Percentiles rank a stretch among this genome's conserved stretches.
Evolutionary conservation across 2,113 vertebrate genomes (phyloP).

Genomic region (Oxyruncus cristatus): DNA sequence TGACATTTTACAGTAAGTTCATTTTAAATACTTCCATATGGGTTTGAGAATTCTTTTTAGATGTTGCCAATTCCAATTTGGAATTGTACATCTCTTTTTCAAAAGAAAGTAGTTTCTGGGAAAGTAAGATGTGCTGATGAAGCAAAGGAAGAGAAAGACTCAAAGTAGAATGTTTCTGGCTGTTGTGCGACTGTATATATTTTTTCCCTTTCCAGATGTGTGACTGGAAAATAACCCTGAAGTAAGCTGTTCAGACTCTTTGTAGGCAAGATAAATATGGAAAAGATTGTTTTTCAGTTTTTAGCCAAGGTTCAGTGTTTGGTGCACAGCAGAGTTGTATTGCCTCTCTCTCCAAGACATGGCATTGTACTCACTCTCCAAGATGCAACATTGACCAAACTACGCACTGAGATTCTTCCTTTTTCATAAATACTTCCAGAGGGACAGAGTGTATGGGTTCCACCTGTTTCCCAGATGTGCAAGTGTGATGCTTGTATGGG

Average conservation of each 20-base stretch:
- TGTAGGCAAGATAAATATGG: background rate
- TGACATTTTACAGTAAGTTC: slow-evolving; percentile 91
- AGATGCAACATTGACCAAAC: background rate
- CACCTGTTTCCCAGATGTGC: background rate
- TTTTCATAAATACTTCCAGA: background rate
- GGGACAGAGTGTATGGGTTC: background rate
- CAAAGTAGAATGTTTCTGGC: background rate
- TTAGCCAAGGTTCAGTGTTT: background rate
- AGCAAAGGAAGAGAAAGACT: background rate
- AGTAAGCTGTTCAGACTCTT: background rate
- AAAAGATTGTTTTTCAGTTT: background rate
- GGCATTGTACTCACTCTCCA: background rate
- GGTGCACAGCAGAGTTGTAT: background rate
- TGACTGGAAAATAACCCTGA: background rate
- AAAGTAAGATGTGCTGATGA: background rate
- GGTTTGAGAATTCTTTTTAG: background rate
- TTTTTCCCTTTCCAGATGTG: background rate
- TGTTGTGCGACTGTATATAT: background rate
- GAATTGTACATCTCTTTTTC: background rate
- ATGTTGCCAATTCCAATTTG: slow-evolving; percentile 20
- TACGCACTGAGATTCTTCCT: background rate
- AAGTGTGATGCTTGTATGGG: background rate
- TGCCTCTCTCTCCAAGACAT: background rate
- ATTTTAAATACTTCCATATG: slow-evolving; percentile 11
- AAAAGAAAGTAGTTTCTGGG: background rate